These are phyloP conservation scores for Cyclura pinguis DNA, from an alignment of 2,797 vertebrate genomes.

Conservation along the genomic window DNA sequence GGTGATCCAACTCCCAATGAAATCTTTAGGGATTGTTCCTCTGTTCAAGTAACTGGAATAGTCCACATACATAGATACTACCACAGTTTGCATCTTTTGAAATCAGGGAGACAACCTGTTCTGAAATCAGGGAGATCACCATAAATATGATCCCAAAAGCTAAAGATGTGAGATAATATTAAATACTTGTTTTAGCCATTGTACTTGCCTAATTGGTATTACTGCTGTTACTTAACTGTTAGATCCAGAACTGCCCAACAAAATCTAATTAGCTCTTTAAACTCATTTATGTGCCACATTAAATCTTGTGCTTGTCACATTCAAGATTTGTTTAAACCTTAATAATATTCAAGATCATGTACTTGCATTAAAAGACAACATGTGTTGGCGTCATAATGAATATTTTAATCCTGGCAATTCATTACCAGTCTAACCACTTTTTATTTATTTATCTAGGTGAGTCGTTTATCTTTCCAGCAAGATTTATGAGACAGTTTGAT, in stretches of 20 bases:
- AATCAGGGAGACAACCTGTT: not conserved
- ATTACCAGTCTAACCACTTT: slow-evolving; percentile 65
- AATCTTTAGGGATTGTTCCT: not conserved
- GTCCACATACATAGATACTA: not conserved
- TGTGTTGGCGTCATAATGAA: slow-evolving; percentile 72
- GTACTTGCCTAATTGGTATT: slow-evolving; percentile 63
- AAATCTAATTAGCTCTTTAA: slow-evolving; percentile 77
- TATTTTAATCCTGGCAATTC: slow-evolving; percentile 74
- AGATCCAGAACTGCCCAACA: slow-evolving; percentile 66
- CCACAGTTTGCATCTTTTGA: not conserved
- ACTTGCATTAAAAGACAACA: slow-evolving; percentile 72
- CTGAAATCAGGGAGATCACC: not conserved
- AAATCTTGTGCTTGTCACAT: slow-evolving; percentile 77
- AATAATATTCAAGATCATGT: slow-evolving; percentile 79
- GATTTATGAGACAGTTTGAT: slow-evolving; percentile 66
- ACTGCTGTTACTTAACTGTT: slow-evolving; percentile 61
- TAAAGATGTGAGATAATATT: slow-evolving; percentile 18
- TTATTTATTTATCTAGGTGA: slow-evolving; percentile 68
- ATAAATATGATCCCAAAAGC: slow-evolving; percentile 6
- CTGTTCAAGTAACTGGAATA: not conserved
- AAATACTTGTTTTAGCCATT: slow-evolving; percentile 35
- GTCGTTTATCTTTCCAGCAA: slow-evolving; percentile 65
- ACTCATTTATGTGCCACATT: slow-evolving; percentile 71
- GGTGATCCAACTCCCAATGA: not conserved
- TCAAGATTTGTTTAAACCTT: slow-evolving; percentile 76